Conservation (phyloP, 2,797 vertebrate species). For the Dendrocincla fuliginosa region DNA sequence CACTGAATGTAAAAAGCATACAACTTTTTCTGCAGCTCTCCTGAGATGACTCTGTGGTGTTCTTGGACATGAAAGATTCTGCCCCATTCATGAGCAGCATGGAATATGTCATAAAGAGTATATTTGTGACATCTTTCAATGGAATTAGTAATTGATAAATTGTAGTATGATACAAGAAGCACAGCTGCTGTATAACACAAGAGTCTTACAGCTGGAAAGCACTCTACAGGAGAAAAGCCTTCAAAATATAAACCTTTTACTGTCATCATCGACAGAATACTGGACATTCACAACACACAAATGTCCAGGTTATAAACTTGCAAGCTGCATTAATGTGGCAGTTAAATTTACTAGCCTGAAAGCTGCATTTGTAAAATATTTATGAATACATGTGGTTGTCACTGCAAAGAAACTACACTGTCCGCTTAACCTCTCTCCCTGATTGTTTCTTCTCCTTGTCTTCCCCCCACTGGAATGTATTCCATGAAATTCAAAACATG, state of each 20-base stretch:
- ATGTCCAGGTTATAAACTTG: conserved; percentile 72
- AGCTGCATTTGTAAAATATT: conserved; percentile 79
- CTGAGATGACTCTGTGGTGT: conserved; percentile 8
- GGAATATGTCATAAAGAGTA: conserved; percentile 17
- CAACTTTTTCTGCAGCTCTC: conserved; percentile 6
- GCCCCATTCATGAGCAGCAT: background rate
- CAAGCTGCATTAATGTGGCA: conserved; percentile 72
- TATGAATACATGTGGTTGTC: conserved; percentile 76
- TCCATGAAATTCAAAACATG: conserved; percentile 48
- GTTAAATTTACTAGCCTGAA: conserved; percentile 77
- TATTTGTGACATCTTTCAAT: conserved; percentile 64
- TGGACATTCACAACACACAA: conserved; percentile 65
- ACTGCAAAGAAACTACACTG: conserved; percentile 68
- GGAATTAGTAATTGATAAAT: conserved; percentile 58
- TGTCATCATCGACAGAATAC: conserved; percentile 55
- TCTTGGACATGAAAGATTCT: conserved; percentile 8
- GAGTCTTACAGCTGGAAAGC: conserved; percentile 45
- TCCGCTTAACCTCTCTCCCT: conserved; percentile 61
- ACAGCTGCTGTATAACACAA: conserved; percentile 54
- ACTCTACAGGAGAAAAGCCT: conserved; percentile 57
- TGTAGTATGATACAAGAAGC: conserved; percentile 16
- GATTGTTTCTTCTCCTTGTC: conserved; percentile 33
- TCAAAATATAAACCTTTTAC: conserved; percentile 70
- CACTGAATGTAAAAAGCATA: background rate
- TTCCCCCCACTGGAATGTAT: conserved; percentile 10